Conservation (phyloP, 2,888 invertebrate genomes). For the Folsomia manolachei region DNA sequence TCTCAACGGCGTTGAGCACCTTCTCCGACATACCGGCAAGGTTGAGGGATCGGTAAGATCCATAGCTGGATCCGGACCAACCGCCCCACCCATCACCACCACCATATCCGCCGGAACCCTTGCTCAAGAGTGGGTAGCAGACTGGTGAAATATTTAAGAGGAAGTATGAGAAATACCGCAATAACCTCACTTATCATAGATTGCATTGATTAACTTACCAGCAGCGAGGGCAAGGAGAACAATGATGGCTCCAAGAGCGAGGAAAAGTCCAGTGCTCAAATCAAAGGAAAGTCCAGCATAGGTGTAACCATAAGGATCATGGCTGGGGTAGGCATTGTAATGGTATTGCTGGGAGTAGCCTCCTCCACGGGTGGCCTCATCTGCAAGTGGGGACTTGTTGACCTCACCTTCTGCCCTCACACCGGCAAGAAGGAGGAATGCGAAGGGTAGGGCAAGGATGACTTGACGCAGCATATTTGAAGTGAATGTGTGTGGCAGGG, state of each 20-base stretch:
- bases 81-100: slow-evolving; percentile 48
- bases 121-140: slow-evolving; percentile 51
- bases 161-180: not conserved
- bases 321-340: slow-evolving; percentile 50
- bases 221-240: slow-evolving; percentile 50
- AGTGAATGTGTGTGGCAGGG: slow-evolving; percentile 14
- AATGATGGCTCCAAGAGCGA: slow-evolving; percentile 51
- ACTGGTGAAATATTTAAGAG: slow-evolving; percentile 11
- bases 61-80: slow-evolving; percentile 46
- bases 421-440: slow-evolving; percentile 50
- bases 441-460: slow-evolving; percentile 49
- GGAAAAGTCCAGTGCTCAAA: slow-evolving; percentile 50
- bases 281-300: slow-evolving; percentile 51
- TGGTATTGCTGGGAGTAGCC: slow-evolving; percentile 51
- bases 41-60: slow-evolving; percentile 51
- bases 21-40: slow-evolving; percentile 50
- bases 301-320: slow-evolving; percentile 51
- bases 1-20: slow-evolving; percentile 49
- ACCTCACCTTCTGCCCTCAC: slow-evolving; percentile 48
- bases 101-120: slow-evolving; percentile 50
- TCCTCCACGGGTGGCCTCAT: slow-evolving; percentile 47
- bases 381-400: slow-evolving; percentile 41
- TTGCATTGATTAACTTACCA: slow-evolving; percentile 43
- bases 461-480: slow-evolving; percentile 49
- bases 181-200: not conserved